Evolutionary conservation across 2,113 vertebrate genomes (phyloP).

Genomic region (Caloenas nicobarica): DNA sequence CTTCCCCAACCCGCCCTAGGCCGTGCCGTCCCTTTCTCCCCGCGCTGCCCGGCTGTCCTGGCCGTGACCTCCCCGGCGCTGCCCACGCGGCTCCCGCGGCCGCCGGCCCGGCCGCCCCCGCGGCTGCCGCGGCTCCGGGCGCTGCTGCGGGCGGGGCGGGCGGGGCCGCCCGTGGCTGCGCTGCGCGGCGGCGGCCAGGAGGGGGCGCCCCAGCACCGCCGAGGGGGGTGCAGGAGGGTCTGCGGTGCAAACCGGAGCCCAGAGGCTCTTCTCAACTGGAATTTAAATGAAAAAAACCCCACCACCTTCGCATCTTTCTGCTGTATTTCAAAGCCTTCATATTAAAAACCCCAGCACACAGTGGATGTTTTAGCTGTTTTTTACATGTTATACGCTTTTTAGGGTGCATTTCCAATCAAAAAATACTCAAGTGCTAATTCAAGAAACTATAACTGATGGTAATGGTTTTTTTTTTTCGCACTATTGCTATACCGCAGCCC

Average conservation of each 20-base stretch:
- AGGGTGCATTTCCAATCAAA: background rate
- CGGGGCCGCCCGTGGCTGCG: background rate
- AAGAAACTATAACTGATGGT: background rate
- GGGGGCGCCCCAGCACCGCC: constrained; percentile 65
- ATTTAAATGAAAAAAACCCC: too few species aligned
- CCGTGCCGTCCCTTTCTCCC: background rate
- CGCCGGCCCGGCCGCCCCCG: too few species aligned
- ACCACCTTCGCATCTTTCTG: rapidly evolving
- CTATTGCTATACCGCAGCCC: background rate
- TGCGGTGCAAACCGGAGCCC: rapidly evolving
- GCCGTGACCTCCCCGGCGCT: too few species aligned
- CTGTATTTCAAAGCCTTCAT: too few species aligned
- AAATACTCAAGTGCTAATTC: background rate
- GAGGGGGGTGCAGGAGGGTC: background rate
- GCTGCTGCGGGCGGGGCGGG: too few species aligned
- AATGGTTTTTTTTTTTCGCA: background rate
- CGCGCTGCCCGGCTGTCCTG: background rate
- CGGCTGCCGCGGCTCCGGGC: too few species aligned
- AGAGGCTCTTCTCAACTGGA: rapidly evolving
- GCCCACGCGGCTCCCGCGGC: too few species aligned
- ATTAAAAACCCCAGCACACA: too few species aligned
- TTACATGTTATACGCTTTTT: rapidly evolving
- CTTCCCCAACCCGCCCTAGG: too few species aligned
- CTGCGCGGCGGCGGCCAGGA: background rate
- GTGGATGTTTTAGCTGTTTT: background rate